A percentile compares a stretch with the other conserved stretches of the same genome.
These are phyloP conservation scores for Pasiphila rectangulata DNA, from an alignment of 2,888 invertebrate genomes.

Conservation along the genomic window DNA sequence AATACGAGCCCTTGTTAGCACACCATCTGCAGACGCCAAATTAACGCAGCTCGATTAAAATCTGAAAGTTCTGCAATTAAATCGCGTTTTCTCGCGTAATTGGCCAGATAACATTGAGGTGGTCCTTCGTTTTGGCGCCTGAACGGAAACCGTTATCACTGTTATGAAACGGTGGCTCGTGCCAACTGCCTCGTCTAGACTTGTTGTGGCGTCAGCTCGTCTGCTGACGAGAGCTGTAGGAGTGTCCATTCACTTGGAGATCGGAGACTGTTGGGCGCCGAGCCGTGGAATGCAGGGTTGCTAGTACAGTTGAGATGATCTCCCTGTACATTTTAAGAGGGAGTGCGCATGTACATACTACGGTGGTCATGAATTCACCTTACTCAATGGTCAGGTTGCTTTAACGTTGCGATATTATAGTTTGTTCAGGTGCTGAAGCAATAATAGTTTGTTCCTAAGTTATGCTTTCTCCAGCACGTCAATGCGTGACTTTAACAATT, in stretches of 20 bases:
- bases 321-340: too few species aligned
- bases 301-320: neutral
- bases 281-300: neutral
- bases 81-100: neutral
- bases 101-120: neutral
- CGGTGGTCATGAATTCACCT: too few species aligned
- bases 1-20: too few species aligned
- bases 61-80: neutral
- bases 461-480: too few species aligned
- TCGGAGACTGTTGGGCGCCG: slow-evolving; percentile 12
- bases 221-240: slow-evolving; percentile 9
- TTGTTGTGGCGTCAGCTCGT: slow-evolving; percentile 9
- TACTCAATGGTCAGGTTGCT: neutral
- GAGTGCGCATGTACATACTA: too few species aligned
- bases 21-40: neutral
- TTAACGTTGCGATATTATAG: neutral
- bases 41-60: neutral
- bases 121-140: neutral
- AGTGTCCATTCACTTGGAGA: neutral
- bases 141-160: neutral
- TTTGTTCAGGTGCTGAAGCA: slow-evolving; percentile 9
- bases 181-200: slow-evolving; percentile 10
- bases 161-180: too few species aligned
- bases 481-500: slow-evolving; percentile 19
- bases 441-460: too few species aligned